Conservation (phyloP, 2,797 vertebrate species). For the Chloroceryle amazona region DNA sequence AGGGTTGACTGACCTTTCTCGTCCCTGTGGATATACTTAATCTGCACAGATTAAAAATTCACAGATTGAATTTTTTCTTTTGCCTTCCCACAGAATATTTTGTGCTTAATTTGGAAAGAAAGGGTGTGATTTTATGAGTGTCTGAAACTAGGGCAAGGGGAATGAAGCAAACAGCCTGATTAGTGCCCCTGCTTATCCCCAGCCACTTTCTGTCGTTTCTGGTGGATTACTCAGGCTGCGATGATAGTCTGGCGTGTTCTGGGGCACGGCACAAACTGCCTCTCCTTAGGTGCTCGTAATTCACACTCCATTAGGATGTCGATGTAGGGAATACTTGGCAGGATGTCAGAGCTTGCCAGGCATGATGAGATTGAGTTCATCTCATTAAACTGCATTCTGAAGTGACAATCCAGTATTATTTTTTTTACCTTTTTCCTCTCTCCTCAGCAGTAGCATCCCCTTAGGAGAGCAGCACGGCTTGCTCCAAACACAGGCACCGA, state of each 20-base stretch:
- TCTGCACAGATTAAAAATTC: slow-evolving; percentile 19
- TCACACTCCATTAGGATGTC: slow-evolving; percentile 53
- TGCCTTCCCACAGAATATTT: neutral
- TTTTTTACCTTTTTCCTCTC: neutral
- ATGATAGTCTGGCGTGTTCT: slow-evolving; percentile 32
- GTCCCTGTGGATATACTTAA: neutral
- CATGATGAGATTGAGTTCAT: slow-evolving; percentile 29
- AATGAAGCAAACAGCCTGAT: neutral
- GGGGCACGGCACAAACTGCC: slow-evolving; percentile 49
- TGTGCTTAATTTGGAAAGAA: slow-evolving; percentile 21
- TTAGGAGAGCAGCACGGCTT: neutral
- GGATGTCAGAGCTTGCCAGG: slow-evolving; percentile 31
- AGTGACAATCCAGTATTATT: neutral
- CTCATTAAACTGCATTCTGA: slow-evolving; percentile 24
- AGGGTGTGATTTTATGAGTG: slow-evolving; percentile 17
- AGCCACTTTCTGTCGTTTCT: slow-evolving; percentile 47
- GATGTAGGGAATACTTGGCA: slow-evolving; percentile 37
- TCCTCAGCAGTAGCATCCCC: neutral
- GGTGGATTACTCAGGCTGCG: slow-evolving; percentile 36
- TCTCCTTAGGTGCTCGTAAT: slow-evolving; percentile 59
- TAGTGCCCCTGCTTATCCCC: slow-evolving; percentile 30
- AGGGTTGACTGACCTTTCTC: neutral
- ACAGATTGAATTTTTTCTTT: neutral
- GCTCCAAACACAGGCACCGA: neutral
- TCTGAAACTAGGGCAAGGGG: slow-evolving; percentile 36